Evolutionary conservation across 2,888 invertebrate species (phyloP), one percentile per base, ranked within the genome.

Genomic region (Acheta domesticus): DNA sequence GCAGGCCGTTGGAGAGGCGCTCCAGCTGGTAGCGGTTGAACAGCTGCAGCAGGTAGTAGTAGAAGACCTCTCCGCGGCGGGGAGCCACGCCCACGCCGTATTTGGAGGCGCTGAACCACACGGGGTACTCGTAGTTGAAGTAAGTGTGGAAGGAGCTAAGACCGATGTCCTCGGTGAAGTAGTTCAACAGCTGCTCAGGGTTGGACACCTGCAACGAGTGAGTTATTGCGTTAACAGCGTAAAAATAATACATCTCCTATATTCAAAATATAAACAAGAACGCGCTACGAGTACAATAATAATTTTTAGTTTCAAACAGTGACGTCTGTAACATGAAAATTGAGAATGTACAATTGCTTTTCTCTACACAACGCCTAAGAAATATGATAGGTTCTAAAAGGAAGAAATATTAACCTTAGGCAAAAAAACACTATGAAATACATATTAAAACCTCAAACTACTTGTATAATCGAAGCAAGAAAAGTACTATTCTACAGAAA

Each of bases 1-100:
- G 91, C 77, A 92, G 88, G 81, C 91, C 91, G 84, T 92, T 91
- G 12, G 92, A 91, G 79, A 94, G 87, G 85, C 94, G 92, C 85
- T 94, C 93, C 87, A 93, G 88, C 85, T 94, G 92, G 86, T 93
- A 94, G 62, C 85, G 74, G 23, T 16, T 20, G 14, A 75, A 23
- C 23, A 75, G 21, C 20, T 75, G 75, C 14, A 12, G 16, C 75
- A 75, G 75, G 21, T 23, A 20, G 78, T 83, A 84, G 78, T 83
- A 83, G 87, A 89, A 92, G 73, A 89, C 85, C 86, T 92, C 91
- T 81, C 93, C 93, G 82, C 91, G 90, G 84, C 90, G 48, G 20
- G 14, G 12, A 1, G 75, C 21, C 14, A 14, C 14, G 20, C 23
- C 21, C 3, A n/a, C 14, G n/a, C 20, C 12, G 76, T 49, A 48